Evolutionary conservation across 2,113 vertebrate genomes (phyloP), one percentile per base, ranked within the genome.

Genomic region (Neogobius melanostomus): DNA sequence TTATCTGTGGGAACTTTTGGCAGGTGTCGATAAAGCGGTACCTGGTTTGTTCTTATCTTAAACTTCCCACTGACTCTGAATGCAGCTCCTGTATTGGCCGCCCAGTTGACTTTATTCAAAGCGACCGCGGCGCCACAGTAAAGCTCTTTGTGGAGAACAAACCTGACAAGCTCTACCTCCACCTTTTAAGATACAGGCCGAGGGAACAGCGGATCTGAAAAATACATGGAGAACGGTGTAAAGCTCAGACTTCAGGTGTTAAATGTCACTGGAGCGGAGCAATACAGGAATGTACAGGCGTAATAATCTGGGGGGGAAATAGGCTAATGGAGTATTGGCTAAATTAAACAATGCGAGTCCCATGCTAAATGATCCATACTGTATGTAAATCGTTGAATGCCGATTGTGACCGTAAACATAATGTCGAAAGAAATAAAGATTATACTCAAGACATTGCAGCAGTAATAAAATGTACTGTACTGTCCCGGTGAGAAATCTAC

Each of bases 101-200:
- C 51, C 60, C 44, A 72, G 59, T 48, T 62, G 75, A 81, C 7
- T 36, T 44, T 71, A 71, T 62, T 77, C 64, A 70, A 62, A 17
- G 66, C 69, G 62, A 72, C 69, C 77, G 63, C 68, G 45, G 68
- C 43, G 1, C 45, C 69, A 54, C 57, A 14, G 36, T 60, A 36
- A 60, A 60, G 52, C 50, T 68, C 49, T 69, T 46, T 48, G 52
- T 45, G 64, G 77, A 75, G 16, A 82, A 72, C 61, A 68, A 65
- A 75, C 48, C 59, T 52, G 66, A 10, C 53, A 57, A 2, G 46
- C 67, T 69, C 44, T 60, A 21, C 44, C 50, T 52, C 16, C 59
- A 66, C 28, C 64, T 54, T 72, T 68, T 47, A 56, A 68, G 49
- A 45, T 15, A 49, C 46, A 51, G 16, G 15, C 45, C 10, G 36